Percentiles rank a stretch among this genome's conserved stretches.
phyloP scores from a whole-genome alignment of 2,113 vertebrate species.

The Lycaon pictus region DNA sequence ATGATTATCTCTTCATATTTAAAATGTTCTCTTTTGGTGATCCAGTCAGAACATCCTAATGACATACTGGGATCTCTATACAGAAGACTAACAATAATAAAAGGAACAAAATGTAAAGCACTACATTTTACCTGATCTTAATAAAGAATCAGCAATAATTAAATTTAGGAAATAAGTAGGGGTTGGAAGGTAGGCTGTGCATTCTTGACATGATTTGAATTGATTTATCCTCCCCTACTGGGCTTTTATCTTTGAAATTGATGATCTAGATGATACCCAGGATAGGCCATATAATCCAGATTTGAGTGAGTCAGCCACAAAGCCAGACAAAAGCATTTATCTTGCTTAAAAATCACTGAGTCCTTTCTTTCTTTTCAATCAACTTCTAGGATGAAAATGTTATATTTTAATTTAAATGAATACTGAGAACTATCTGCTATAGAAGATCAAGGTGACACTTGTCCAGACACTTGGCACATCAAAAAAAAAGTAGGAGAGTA shows the following conservation, averaged over 20 bases:
- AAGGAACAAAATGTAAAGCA: background rate
- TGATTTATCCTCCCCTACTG: background rate
- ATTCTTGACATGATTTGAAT: background rate
- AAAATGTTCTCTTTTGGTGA: background rate
- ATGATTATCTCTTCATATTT: background rate
- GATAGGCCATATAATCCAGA: conserved; percentile 2
- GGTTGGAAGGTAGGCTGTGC: background rate
- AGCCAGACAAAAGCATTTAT: conserved; percentile 17
- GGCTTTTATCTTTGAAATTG: conserved; percentile 39
- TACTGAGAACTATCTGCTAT: background rate
- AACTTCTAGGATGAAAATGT: conserved; percentile 27
- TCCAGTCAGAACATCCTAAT: background rate
- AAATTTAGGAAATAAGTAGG: background rate
- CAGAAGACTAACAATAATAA: background rate
- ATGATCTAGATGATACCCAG: background rate
- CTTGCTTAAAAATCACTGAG: conserved; percentile 39
- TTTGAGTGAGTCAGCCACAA: conserved; percentile 48
- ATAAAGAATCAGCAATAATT: conserved; percentile 24
- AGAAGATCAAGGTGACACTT: conserved; percentile 1
- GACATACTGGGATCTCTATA: background rate
- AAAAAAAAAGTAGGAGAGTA: background rate
- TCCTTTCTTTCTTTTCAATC: conserved; percentile 14
- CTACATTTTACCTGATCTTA: background rate
- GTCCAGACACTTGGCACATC: background rate
- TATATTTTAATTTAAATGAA: conserved; percentile 64